phyloP scores from a whole-genome alignment of 2,797 vertebrate species.

The Ctenosaura bakeri region DNA sequence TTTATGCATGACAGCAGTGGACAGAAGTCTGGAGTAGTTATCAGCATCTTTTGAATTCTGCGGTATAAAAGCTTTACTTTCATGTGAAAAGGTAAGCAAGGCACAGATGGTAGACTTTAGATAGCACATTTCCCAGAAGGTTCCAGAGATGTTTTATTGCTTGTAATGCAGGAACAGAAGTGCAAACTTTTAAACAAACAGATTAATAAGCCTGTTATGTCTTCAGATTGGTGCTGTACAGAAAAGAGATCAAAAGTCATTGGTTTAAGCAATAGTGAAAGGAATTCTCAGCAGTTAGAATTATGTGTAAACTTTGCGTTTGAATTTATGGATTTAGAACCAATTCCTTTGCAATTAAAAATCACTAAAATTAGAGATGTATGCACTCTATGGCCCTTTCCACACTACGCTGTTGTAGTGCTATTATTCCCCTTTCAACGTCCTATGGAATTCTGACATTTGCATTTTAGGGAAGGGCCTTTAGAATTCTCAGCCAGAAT shows the following conservation, averaged over 20 bases:
- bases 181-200: background rate
- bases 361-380: background rate
- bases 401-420: too few relatives aligned
- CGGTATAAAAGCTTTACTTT: background rate
- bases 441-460: too few relatives aligned
- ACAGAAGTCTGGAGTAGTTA: background rate
- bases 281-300: background rate
- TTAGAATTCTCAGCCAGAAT: too few relatives aligned
- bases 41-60: background rate
- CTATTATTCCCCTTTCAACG: too few relatives aligned
- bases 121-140: slow-evolving; percentile 14
- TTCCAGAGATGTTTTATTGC: slow-evolving; percentile 17
- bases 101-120: slow-evolving; percentile 19
- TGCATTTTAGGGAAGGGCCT: too few relatives aligned
- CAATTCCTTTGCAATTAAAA: slow-evolving; percentile 10
- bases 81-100: background rate
- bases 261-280: background rate
- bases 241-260: background rate
- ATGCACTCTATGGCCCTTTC: too few relatives aligned
- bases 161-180: slow-evolving; percentile 8
- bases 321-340: slow-evolving; percentile 8
- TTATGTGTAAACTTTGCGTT: background rate
- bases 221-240: background rate
- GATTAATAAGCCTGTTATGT: background rate
- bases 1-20: background rate